These are phyloP conservation scores for Microplitis demolitor DNA, from an alignment of 1,140 invertebrate genomes.

Conservation along the genomic window DNA sequence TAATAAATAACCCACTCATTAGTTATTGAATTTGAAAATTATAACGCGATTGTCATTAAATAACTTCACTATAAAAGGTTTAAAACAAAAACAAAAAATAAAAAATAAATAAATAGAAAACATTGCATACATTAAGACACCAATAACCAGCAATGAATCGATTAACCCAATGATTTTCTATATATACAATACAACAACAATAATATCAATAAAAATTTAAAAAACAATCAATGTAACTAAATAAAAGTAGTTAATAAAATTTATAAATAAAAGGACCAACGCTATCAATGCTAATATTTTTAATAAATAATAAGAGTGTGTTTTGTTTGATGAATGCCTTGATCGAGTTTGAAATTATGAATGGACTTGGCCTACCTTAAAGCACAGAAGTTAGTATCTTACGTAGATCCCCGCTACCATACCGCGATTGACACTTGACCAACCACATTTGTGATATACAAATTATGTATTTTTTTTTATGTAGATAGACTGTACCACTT, in stretches of 20 bases:
- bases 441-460: slow-evolving; percentile 49
- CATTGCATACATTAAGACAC: slow-evolving; percentile 44
- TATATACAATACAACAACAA: slow-evolving; percentile 31
- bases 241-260: slow-evolving; percentile 3
- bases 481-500: slow-evolving; percentile 55
- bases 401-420: slow-evolving; percentile 62
- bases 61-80: slow-evolving; percentile 9
- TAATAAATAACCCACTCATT: slow-evolving; percentile 29
- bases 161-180: slow-evolving; percentile 41
- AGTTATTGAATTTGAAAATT: slow-evolving; percentile 35
- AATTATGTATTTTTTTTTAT: slow-evolving; percentile 32
- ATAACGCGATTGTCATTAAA: background rate
- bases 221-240: no score
- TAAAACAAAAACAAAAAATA: slow-evolving; percentile 14
- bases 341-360: slow-evolving; percentile 55
- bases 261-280: slow-evolving; percentile 3
- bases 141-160: slow-evolving; percentile 44
- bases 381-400: slow-evolving; percentile 64
- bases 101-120: slow-evolving; percentile 40
- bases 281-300: no score
- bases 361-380: slow-evolving; percentile 63
- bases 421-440: slow-evolving; percentile 61
- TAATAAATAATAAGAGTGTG: background rate
- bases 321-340: background rate
- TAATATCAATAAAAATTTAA: background rate